Base-by-base conservation (phyloP, 2,113 vertebrate genomes). In the Hypocryptadius cinnamomeus region DNA sequence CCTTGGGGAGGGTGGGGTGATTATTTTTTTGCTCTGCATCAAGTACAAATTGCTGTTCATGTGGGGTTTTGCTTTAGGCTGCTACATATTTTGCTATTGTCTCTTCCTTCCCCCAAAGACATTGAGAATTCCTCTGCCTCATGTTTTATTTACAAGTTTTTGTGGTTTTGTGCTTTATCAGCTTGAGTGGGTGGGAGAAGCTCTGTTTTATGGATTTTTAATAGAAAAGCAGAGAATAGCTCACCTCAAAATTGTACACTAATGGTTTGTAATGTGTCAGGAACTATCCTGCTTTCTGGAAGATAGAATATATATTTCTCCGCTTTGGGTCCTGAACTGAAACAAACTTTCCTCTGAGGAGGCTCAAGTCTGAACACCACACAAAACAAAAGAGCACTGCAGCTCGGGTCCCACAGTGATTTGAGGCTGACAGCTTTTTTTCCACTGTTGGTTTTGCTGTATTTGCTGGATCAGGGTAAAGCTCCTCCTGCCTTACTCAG, bases 81-180 rank as follows among this genome's bases (percentile, higher is more conserved):
- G 54, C 44, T 77, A 60, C 74, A 66, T 64, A 37, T 20, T 92
- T 81, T 68, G n/a, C 63, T 88, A 90, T 90, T 93, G 87, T 84
- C 24, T 89, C 59, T 91, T 91, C 61, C 61, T 86, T 81, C 25
- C 44, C 76, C 28, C 61, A 81, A 84, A 83, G 71, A 63, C 81
- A 83, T 1, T 45, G 56, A 79, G 79, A 74, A 70, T 66, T 90
- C 85, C 50, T 80, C 76, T 1, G 14, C 24, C 21, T 93, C 64
- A 47, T 88, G 59, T 83, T 90, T 84, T 81, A 85, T 94, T 91
- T 73, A 86, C 53, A 92, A 90, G 37, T 37, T 81, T 74, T 25
- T 78, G n/a, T 83, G 51, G 54, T 9, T 79, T 82, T 50, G 39
- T 89, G 45, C 78, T 93, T 91, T 91, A 94, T 94, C 87, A 93